A percentile compares a stretch with the other conserved stretches of the same genome.
phyloP scores from a whole-genome alignment of 2,797 vertebrate species.

The Xiphorhynchus erythropygius region DNA sequence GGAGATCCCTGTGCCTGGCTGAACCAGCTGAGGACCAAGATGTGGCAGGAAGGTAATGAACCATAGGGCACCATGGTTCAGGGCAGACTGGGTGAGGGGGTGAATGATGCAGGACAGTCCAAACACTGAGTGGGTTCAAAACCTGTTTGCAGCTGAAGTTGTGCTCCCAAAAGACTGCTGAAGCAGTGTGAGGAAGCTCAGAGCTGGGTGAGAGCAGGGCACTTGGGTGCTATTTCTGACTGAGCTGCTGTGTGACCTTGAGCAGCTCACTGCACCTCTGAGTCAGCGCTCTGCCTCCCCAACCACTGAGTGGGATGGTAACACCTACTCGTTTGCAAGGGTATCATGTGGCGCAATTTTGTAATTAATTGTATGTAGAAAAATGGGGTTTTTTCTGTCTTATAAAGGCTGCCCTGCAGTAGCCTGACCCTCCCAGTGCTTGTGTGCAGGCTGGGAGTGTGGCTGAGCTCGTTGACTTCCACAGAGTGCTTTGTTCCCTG shows the following conservation, averaged over 20 bases:
- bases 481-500: neutral
- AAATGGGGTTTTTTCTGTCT: neutral
- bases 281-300: conserved; percentile 15
- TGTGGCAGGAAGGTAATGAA: neutral
- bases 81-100: neutral
- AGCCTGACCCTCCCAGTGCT: neutral
- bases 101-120: neutral
- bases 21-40: neutral
- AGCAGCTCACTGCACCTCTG: conserved; percentile 3
- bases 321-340: neutral
- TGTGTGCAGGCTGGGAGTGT: neutral
- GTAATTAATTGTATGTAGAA: neutral
- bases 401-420: neutral
- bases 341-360: neutral
- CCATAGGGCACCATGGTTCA: neutral
- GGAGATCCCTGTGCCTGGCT: neutral
- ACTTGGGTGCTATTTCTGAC: conserved; percentile 10
- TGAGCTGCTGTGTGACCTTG: conserved; percentile 25
- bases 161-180: neutral
- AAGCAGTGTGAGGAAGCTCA: neutral
- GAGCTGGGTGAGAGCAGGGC: neutral
- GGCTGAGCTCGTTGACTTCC: neutral
- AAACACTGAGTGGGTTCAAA: neutral
- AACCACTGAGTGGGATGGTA: neutral
- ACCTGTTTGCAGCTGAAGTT: neutral